phyloP scores from a whole-genome alignment of 53 echinoderm and acorn worm genomes.

The Mesocentrotus franciscanus region DNA sequence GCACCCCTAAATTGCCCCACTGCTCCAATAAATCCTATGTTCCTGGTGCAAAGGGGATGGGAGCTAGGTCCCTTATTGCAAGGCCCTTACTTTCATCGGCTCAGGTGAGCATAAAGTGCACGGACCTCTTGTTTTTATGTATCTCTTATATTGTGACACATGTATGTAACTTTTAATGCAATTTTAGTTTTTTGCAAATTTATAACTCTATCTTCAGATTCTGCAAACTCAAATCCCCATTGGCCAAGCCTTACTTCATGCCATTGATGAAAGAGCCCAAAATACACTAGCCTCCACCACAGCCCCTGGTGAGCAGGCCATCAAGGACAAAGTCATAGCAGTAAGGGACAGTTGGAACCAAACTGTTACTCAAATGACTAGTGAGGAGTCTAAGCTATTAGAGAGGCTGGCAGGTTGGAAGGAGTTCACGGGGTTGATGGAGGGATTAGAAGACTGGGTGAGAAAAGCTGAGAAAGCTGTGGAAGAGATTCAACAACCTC shows the following conservation, averaged over 20 bases:
- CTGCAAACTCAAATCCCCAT: slow-evolving; percentile 63
- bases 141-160: too few relatives aligned
- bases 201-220: slow-evolving; percentile 20
- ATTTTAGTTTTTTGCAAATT: not conserved
- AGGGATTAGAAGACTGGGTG: slow-evolving; percentile 78
- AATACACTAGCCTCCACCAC: slow-evolving; percentile 74
- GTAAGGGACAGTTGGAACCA: slow-evolving; percentile 74
- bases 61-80: too few relatives aligned
- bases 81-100: too few relatives aligned
- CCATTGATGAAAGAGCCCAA: slow-evolving; percentile 69
- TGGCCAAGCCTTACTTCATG: slow-evolving; percentile 62
- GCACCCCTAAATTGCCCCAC: too few relatives aligned
- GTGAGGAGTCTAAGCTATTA: slow-evolving; percentile 64
- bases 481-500: slow-evolving; percentile 64
- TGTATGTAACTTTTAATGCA: too few relatives aligned
- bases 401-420: slow-evolving; percentile 73
- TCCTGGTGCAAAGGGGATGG: too few relatives aligned
- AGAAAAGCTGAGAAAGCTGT: slow-evolving; percentile 65
- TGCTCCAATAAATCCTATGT: too few relatives aligned
- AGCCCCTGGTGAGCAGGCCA: slow-evolving; percentile 72
- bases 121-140: too few relatives aligned
- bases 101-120: too few relatives aligned
- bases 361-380: slow-evolving; percentile 60
- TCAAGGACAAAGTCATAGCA: slow-evolving; percentile 60
- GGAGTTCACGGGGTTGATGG: slow-evolving; percentile 68